These are phyloP conservation scores for Lanistes nyassanus DNA, from an alignment of 1,140 invertebrate genomes.

Conservation along the genomic window DNA sequence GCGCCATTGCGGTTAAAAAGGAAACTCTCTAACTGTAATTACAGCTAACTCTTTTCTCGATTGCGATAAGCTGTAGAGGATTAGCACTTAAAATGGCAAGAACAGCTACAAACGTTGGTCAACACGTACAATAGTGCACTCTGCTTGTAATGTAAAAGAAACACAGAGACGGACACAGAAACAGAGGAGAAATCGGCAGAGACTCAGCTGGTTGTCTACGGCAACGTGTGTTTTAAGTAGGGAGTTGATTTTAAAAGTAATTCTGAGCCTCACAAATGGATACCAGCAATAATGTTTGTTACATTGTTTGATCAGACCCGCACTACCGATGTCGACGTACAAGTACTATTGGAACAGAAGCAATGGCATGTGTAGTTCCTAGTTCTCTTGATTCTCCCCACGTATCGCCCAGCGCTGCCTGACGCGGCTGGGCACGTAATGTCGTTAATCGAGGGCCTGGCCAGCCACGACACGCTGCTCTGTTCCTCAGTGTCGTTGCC, in stretches of 20 bases:
- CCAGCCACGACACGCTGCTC: no score
- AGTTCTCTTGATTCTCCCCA: no score
- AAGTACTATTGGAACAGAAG: background rate
- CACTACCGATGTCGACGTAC: background rate
- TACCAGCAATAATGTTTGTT: background rate
- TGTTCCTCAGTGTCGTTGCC: no score
- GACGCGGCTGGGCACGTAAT: no score
- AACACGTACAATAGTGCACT: background rate
- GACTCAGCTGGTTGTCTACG: no score
- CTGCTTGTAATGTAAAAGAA: background rate
- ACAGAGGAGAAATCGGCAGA: background rate
- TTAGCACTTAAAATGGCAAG: background rate
- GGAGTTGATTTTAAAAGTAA: no score
- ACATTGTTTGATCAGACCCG: background rate
- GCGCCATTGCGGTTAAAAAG: background rate
- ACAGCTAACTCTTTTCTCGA: background rate
- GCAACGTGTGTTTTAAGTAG: no score
- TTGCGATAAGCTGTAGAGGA: background rate
- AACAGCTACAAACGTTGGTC: background rate
- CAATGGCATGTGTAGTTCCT: background rate
- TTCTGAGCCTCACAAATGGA: background rate
- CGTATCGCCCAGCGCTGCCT: no score
- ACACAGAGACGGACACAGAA: background rate
- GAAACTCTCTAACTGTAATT: background rate
- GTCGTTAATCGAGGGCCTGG: no score